Conservation (phyloP, 2,888 invertebrate genomes). For the Cheilosia vulpina region DNA sequence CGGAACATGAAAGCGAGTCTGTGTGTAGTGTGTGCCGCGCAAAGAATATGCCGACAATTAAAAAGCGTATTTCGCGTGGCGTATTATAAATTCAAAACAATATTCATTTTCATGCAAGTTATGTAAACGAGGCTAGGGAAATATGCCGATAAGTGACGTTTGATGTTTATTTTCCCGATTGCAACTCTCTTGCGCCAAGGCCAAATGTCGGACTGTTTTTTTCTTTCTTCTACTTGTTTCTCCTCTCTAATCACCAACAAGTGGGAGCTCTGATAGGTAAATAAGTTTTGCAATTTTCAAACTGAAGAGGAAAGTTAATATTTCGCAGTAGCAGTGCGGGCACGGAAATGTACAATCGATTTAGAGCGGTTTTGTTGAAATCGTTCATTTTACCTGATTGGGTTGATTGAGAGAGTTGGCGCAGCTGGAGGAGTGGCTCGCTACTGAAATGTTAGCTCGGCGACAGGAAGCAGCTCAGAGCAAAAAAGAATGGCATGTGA, state of each 20-base stretch:
- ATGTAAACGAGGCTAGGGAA: slow-evolving; percentile 41
- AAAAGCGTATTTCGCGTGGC: slow-evolving; percentile 58
- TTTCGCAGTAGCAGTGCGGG: slow-evolving; percentile 7
- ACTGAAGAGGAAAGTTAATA: slow-evolving; percentile 62
- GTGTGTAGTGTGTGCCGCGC: slow-evolving; percentile 8
- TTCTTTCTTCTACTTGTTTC: slow-evolving; percentile 3
- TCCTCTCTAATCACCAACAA: slow-evolving; percentile 38
- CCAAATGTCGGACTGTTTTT: background rate
- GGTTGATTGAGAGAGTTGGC: slow-evolving; percentile 29
- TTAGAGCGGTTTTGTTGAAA: slow-evolving; percentile 53
- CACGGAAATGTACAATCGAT: slow-evolving; percentile 29
- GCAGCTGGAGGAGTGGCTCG: slow-evolving; percentile 9
- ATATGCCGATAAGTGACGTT: slow-evolving; percentile 47
- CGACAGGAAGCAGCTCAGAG: background rate
- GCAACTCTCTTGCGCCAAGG: slow-evolving; percentile 44
- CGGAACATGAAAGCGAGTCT: slow-evolving; percentile 55
- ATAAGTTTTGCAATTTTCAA: slow-evolving; percentile 52
- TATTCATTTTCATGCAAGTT: slow-evolving; percentile 49
- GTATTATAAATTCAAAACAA: slow-evolving; percentile 30
- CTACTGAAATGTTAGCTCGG: slow-evolving; percentile 13
- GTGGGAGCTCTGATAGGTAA: slow-evolving; percentile 51
- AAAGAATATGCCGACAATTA: slow-evolving; percentile 67
- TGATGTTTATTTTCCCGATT: slow-evolving; percentile 36
- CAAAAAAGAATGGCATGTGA: background rate
- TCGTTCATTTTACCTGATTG: slow-evolving; percentile 6